Evolutionary conservation across 1,140 invertebrate species (phyloP).

Genomic region (Caenorhabditis inopinata): DNA sequence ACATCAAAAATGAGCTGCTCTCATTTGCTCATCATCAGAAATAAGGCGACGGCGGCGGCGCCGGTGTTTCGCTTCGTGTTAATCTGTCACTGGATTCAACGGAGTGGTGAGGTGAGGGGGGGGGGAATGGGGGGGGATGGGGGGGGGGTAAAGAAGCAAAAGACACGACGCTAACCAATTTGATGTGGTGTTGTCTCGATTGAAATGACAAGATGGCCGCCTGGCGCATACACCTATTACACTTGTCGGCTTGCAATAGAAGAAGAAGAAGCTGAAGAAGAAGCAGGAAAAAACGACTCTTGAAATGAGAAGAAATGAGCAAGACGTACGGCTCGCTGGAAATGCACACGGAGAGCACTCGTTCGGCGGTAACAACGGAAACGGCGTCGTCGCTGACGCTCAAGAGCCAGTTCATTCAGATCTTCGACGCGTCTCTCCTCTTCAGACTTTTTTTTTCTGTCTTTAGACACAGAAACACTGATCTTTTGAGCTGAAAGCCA

Average conservation of each 20-base stretch:
- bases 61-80: neutral
- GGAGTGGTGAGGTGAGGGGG: too few species aligned
- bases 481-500: too few species aligned
- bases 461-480: too few species aligned
- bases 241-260: too few species aligned
- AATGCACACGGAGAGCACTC: too few species aligned
- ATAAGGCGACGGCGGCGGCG: neutral
- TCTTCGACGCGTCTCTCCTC: too few species aligned
- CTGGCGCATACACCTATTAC: neutral
- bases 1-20: constrained; percentile 17
- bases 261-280: too few species aligned
- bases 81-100: too few species aligned
- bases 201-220: constrained; percentile 23
- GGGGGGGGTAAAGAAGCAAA: neutral
- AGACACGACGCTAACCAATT: constrained; percentile 14
- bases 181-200: constrained; percentile 30
- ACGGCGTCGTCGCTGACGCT: too few species aligned
- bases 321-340: neutral
- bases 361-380: too few species aligned
- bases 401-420: too few species aligned
- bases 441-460: too few species aligned
- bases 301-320: neutral
- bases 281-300: neutral
- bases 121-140: neutral
- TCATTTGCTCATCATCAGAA: constrained; percentile 24